Conservation (phyloP, 2,888 invertebrate species). For the Thymelicus acteon region DNA sequence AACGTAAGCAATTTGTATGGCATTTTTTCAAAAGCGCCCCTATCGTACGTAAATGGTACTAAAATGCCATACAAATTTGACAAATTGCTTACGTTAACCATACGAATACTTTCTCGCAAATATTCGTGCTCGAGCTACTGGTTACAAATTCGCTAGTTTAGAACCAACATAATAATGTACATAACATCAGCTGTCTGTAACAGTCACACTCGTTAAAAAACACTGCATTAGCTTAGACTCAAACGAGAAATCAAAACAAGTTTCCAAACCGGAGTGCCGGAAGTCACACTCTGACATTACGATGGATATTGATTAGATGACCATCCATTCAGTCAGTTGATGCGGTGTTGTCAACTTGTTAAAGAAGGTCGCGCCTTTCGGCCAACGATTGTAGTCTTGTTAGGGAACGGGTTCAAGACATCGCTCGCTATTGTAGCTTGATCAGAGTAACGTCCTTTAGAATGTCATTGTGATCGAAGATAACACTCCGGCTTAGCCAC, state of each 20-base stretch:
- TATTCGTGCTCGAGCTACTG: too few species aligned
- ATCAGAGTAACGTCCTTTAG: constrained; percentile 29
- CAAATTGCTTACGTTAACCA: too few species aligned
- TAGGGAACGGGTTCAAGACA: constrained; percentile 60
- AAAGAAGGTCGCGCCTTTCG: constrained; percentile 69
- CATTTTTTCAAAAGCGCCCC: too few species aligned
- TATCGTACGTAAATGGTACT: too few species aligned
- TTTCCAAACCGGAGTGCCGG: constrained; percentile 61
- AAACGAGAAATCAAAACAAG: constrained; percentile 50
- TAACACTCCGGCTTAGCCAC: constrained; percentile 20
- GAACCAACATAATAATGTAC: too few species aligned
- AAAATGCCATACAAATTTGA: too few species aligned
- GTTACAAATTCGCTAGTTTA: background rate
- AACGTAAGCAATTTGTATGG: too few species aligned
- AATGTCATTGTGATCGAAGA: constrained; percentile 35
- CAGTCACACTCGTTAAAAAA: background rate
- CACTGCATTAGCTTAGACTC: background rate
- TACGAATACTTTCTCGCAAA: too few species aligned
- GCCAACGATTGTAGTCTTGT: constrained; percentile 66
- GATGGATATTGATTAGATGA: constrained; percentile 50
- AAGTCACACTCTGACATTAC: constrained; percentile 45
- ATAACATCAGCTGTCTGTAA: too few species aligned
- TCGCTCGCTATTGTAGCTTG: constrained; percentile 47
- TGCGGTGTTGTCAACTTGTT: constrained; percentile 58
- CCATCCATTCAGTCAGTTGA: constrained; percentile 46